A percentile compares a stretch with the other conserved stretches of the same genome.
Conservation (phyloP, 2,888 invertebrate species). For the Epistrophella euchroma region DNA sequence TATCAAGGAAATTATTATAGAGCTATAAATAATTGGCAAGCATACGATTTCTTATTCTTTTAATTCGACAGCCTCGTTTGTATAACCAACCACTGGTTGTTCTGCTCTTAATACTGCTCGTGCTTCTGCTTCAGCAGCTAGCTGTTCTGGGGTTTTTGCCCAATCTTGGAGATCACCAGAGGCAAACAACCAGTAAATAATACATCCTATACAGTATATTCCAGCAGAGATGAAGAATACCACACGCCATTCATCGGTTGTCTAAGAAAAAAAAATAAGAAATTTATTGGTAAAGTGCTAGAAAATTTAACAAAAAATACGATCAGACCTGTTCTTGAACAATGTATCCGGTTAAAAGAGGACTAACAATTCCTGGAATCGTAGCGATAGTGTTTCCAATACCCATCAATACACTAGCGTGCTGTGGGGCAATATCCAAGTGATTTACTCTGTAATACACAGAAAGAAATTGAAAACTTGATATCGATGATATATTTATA, state of each 20-base stretch:
- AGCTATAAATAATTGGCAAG: slow-evolving; percentile 42
- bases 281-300: not conserved
- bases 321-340: slow-evolving; percentile 88
- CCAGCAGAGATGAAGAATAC: slow-evolving; percentile 94
- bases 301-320: not conserved
- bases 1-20: slow-evolving; percentile 16
- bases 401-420: slow-evolving; percentile 96
- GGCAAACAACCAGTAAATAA: slow-evolving; percentile 92
- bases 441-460: slow-evolving; percentile 89
- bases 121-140: slow-evolving; percentile 81
- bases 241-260: slow-evolving; percentile 91
- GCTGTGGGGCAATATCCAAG: slow-evolving; percentile 95
- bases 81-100: slow-evolving; percentile 78
- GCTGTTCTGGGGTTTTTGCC: slow-evolving; percentile 85
- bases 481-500: not conserved
- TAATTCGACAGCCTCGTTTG: slow-evolving; percentile 82
- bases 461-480: not conserved
- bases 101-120: slow-evolving; percentile 84
- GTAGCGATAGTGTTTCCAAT: slow-evolving; percentile 96
- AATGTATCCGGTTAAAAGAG: slow-evolving; percentile 91
- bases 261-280: slow-evolving; percentile 84
- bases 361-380: slow-evolving; percentile 95
- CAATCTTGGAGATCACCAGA: slow-evolving; percentile 93
- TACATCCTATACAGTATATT: slow-evolving; percentile 92
- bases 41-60: slow-evolving; percentile 79